These are phyloP conservation scores for Hyles vespertilio DNA, from an alignment of 1,140 invertebrate genomes.

Conservation along the genomic window DNA sequence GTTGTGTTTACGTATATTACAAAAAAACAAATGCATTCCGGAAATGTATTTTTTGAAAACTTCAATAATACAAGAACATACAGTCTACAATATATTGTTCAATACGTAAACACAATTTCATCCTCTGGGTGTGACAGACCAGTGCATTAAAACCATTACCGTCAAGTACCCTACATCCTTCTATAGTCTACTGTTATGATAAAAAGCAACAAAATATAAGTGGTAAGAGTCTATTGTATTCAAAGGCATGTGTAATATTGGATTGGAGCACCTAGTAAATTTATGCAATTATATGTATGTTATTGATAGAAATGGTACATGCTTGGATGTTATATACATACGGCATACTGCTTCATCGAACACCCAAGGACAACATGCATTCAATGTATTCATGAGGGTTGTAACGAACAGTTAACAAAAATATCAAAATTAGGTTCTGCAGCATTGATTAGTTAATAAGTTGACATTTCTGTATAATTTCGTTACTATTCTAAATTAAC, in stretches of 20 bases:
- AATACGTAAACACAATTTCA: slow-evolving; percentile 32
- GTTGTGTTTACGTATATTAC: slow-evolving; percentile 34
- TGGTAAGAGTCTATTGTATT: background rate
- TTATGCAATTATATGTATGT: no score
- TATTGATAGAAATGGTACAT: no score
- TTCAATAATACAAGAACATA: background rate
- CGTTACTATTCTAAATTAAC: no score
- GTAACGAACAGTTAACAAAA: no score
- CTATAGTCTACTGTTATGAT: slow-evolving; percentile 10
- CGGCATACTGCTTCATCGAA: no score
- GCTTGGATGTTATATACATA: no score
- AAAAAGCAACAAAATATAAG: background rate
- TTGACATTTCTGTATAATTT: no score
- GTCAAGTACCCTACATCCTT: background rate
- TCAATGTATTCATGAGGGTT: no score
- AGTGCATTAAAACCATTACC: slow-evolving; percentile 13
- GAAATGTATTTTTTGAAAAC: background rate
- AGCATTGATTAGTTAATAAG: no score
- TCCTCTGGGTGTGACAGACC: slow-evolving; percentile 38
- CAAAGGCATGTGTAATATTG: background rate
- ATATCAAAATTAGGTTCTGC: no score
- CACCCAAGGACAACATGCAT: no score
- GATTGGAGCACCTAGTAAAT: background rate
- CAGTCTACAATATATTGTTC: slow-evolving; percentile 1
- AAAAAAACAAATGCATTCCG: slow-evolving; percentile 5